Percentiles rank a stretch among this genome's conserved stretches.
These are phyloP conservation scores for Scelioninae gen. 1 DNA, from an alignment of 2,888 invertebrate species.

Conservation along the genomic window DNA sequence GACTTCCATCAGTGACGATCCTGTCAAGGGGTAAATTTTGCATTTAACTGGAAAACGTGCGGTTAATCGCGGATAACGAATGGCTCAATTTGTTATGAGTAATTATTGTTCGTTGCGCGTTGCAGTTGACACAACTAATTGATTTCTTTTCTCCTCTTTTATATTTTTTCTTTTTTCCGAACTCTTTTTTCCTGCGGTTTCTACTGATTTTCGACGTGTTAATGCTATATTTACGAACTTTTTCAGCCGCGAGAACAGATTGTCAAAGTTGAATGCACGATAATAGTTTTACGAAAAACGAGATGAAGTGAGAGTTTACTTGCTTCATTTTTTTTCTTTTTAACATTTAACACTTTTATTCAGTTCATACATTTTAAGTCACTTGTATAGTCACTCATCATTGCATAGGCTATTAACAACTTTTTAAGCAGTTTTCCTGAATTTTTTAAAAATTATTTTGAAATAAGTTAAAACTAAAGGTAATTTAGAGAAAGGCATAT, in stretches of 20 bases:
- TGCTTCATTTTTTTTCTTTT: constrained; percentile 1
- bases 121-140: background rate
- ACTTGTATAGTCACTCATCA: background rate
- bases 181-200: background rate
- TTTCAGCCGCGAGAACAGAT: constrained; percentile 27
- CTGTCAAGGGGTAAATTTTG: background rate
- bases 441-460: no score
- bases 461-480: no score
- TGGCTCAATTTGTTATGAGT: constrained; percentile 5
- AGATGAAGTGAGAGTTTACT: constrained; percentile 17
- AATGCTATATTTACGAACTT: constrained; percentile 30
- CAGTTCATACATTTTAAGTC: constrained; percentile 9
- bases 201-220: constrained; percentile 1
- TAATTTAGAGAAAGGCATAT: no score
- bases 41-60: constrained; percentile 16
- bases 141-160: constrained; percentile 23
- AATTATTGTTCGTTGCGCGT: constrained; percentile 5
- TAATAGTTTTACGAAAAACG: constrained; percentile 22
- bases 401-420: background rate
- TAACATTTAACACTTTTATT: constrained; percentile 12
- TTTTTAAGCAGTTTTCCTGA: no score
- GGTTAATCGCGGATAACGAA: constrained; percentile 11
- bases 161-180: background rate
- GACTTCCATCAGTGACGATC: constrained; percentile 13
- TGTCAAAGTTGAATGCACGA: constrained; percentile 37